Evolutionary conservation across 1,140 invertebrate species (phyloP).

Genomic region (Anastrepha obliqua): DNA sequence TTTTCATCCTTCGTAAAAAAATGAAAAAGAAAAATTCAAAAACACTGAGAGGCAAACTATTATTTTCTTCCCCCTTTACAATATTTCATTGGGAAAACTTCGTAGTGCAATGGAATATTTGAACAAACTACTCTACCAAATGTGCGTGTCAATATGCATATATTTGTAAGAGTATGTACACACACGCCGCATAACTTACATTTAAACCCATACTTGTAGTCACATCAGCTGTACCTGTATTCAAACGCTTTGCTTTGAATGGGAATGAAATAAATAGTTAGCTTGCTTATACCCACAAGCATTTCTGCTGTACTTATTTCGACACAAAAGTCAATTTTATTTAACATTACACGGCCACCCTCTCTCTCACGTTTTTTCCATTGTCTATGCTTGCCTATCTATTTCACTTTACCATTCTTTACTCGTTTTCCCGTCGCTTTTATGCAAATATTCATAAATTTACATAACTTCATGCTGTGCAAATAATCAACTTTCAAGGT

Average conservation of each 20-base stretch:
- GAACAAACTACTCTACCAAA: slow-evolving; percentile 1
- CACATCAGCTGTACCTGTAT: not conserved
- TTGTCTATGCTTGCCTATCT: not conserved
- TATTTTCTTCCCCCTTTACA: too few species aligned
- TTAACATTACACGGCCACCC: not conserved
- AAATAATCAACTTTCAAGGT: slow-evolving; percentile 25
- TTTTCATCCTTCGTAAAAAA: too few species aligned
- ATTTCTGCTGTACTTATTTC: too few species aligned
- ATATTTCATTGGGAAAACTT: too few species aligned
- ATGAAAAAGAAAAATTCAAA: too few species aligned
- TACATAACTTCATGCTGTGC: slow-evolving; percentile 40
- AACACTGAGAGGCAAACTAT: too few species aligned
- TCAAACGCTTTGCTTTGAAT: not conserved
- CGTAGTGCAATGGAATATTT: not conserved
- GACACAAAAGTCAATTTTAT: not conserved
- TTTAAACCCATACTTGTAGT: not conserved
- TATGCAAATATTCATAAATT: slow-evolving; percentile 15
- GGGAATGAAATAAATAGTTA: not conserved
- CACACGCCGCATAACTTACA: not conserved
- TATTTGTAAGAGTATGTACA: not conserved
- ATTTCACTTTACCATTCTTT: not conserved
- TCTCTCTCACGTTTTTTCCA: not conserved
- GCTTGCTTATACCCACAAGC: too few species aligned
- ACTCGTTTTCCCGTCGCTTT: not conserved
- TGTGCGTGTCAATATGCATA: not conserved